Conservation (phyloP, 1,140 invertebrate species). For the Drosophila bocki region DNA sequence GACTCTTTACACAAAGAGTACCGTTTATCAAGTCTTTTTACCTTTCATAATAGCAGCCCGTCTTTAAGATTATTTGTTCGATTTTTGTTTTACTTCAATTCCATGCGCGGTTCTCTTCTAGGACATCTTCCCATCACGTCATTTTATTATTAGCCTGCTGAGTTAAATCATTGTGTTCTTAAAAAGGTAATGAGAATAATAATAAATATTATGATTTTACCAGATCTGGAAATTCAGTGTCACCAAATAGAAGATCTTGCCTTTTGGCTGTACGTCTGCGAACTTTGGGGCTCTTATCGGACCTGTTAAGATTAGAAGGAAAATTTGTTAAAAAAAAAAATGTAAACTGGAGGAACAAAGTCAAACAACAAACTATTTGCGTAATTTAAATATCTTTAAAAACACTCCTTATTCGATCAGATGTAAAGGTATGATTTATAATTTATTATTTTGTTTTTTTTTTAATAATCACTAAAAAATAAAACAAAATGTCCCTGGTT, state of each 20-base stretch:
- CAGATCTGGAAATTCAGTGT: not conserved
- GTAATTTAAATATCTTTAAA: no score
- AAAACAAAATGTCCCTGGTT: no score
- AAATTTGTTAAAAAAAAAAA: no score
- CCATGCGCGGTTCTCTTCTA: not conserved
- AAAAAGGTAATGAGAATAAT: not conserved
- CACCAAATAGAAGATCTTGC: conserved; percentile 38
- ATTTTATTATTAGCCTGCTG: conserved; percentile 22
- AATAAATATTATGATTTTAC: not conserved
- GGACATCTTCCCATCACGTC: conserved; percentile 36
- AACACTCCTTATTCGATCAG: no score
- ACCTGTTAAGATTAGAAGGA: not conserved
- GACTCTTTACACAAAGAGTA: not conserved
- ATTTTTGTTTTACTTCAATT: not conserved
- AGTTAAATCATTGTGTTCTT: conserved; percentile 13
- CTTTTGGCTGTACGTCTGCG: conserved; percentile 28
- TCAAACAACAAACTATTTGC: no score
- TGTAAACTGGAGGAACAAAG: no score
- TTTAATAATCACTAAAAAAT: no score
- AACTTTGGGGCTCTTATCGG: conserved; percentile 34
- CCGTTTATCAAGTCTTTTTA: conserved; percentile 4
- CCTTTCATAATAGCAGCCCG: not conserved
- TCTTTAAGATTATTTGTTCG: conserved; percentile 24
- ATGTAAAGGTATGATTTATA: no score
- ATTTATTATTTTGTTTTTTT: no score